Conservation (phyloP, 1,140 invertebrate species). For the Caenorhabditis briggsae region DNA sequence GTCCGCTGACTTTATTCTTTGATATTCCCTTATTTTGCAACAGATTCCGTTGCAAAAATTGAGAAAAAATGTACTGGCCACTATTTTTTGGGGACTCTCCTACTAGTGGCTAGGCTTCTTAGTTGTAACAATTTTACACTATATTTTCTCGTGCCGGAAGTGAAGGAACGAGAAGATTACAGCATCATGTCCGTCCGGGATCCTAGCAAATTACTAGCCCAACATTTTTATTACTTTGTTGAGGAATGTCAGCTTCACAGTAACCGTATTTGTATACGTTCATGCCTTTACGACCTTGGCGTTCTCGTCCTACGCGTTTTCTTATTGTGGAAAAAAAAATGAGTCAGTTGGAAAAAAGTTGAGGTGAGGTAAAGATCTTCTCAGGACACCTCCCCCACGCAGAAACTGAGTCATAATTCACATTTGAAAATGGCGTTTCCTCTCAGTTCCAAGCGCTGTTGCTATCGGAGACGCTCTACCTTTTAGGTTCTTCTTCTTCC, state of each 20-base stretch:
- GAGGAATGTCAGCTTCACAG: neutral
- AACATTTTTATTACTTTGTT: too few species aligned
- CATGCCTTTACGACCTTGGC: constrained; percentile 10
- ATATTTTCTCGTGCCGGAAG: neutral
- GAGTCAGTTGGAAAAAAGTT: constrained; percentile 13
- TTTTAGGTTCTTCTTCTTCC: neutral
- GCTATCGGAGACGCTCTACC: neutral
- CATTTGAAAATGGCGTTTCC: neutral
- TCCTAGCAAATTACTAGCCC: neutral
- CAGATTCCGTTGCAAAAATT: neutral
- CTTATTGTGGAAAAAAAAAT: constrained; percentile 30
- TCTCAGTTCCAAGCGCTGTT: neutral
- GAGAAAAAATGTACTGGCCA: neutral
- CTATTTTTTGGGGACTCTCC: too few species aligned
- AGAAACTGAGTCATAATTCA: constrained; percentile 11
- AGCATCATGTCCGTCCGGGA: neutral
- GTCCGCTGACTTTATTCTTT: neutral
- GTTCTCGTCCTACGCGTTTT: neutral
- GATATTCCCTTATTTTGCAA: neutral
- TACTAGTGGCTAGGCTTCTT: neutral
- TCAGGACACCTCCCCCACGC: neutral
- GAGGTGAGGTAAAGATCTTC: neutral
- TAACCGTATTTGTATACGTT: neutral
- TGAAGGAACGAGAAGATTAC: neutral
- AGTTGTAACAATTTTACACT: constrained; percentile 6